Base-by-base conservation (phyloP, 2,113 vertebrate genomes). In the Ascaphus truei region DNA sequence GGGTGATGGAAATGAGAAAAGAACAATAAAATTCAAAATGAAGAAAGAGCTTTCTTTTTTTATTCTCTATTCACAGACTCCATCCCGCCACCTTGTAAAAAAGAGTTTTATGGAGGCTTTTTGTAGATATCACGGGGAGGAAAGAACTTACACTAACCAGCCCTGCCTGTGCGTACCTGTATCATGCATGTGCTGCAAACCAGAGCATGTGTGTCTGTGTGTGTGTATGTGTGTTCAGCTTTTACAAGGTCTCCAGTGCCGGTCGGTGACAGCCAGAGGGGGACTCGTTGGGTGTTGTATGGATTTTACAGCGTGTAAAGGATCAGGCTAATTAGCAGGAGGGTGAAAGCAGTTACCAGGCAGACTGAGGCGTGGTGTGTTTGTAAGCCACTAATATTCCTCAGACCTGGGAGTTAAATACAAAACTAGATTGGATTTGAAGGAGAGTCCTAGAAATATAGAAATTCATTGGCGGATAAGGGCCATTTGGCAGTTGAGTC, bases 251-350 rank as follows among this genome's bases (percentile, higher is more conserved):
- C 77, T 66, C 58, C 26, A 76, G 76, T 85, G 88, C 90, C 79
- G 79, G 88, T 81, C 89, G 90, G 91, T 93, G 91, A 89, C 81
- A 80, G 87, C 87, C 83, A 83, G 76, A 79, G 87, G 80, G 43
- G 83, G 76, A 84, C 77, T 85, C 78, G 80, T 80, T 87, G 85
- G 84, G 79, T 89, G 82, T 86, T 82, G 86, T 89, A 87, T 89
- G 85, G 79, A 81, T 87, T 84, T 94, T 91, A 93, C 90, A 89
- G 87, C 84, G 85, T 91, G 86, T 88, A 85, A 88, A 84, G 90
- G 91, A 93, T 88, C 89, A 86, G 85, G 91, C 87, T 90, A 83
- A 88, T 90, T 89, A 89, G 85, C 82, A 74, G 34, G 75, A 83
- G 85, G 80, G 83, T 84, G 69, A 87, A 79, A 79, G 82, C 73